These are phyloP conservation scores for Onychomys arenicola DNA, from an alignment of 2,797 vertebrate species.

Conservation along the genomic window DNA sequence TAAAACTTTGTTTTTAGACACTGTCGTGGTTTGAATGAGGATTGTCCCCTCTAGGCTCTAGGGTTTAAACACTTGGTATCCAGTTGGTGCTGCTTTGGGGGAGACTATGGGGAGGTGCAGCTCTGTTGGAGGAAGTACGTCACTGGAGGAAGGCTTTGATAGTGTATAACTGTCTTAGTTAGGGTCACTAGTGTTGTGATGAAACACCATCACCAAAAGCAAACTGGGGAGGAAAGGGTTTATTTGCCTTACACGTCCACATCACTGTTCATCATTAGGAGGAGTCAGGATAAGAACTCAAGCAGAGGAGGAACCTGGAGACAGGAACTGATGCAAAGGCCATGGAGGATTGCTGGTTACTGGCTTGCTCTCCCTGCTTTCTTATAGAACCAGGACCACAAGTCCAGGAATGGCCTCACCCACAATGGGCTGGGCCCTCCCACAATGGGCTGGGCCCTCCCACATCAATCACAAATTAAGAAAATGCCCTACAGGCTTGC, in stretches of 20 bases:
- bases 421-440: background rate
- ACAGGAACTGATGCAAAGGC: background rate
- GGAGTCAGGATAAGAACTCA: background rate
- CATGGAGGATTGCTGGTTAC: no score
- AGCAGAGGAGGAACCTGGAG: background rate
- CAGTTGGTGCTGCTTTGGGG: background rate
- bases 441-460: no score
- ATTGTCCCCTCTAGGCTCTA: background rate
- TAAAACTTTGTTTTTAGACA: background rate
- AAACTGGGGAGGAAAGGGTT: background rate
- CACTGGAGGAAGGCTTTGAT: background rate
- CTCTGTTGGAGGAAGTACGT: background rate
- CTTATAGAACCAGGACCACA: background rate
- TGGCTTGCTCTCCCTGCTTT: background rate
- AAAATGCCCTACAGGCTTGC: background rate
- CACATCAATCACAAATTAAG: background rate
- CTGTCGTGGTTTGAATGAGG: background rate
- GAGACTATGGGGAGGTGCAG: background rate
- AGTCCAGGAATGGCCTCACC: background rate
- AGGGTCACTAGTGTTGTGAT: background rate
- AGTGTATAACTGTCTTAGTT: background rate
- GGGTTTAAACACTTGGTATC: background rate
- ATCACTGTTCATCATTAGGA: background rate
- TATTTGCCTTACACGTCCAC: background rate
- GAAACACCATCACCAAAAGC: background rate